Conservation (phyloP, 2,797 vertebrate genomes). For the Molossus alvarezi region DNA sequence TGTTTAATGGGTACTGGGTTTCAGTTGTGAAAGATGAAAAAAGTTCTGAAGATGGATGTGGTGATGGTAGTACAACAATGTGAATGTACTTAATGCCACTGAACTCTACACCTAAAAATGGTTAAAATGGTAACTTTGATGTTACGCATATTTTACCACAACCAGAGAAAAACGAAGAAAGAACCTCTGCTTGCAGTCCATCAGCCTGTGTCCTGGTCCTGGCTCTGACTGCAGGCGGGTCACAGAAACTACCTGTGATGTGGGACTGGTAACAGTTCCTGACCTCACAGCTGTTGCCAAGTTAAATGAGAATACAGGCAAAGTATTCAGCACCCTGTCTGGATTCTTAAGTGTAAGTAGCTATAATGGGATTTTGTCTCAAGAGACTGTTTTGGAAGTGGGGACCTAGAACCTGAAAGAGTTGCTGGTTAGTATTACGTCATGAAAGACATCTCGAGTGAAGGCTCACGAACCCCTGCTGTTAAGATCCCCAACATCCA, state of each 20-base stretch:
- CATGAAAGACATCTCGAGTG: not conserved
- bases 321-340: not conserved
- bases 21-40: constrained; percentile 14
- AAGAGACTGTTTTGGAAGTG: not conserved
- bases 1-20: not conserved
- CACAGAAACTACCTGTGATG: not conserved
- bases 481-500: not conserved
- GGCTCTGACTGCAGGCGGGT: not conserved
- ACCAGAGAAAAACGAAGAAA: not conserved
- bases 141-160: not conserved
- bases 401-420: not conserved
- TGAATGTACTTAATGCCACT: not conserved
- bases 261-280: fast-evolving
- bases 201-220: not conserved
- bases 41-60: not conserved
- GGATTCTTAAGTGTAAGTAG: not conserved
- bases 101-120: too few species aligned
- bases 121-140: not conserved
- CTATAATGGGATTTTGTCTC: not conserved
- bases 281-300: not conserved
- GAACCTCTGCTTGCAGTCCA: not conserved
- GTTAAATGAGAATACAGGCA: not conserved
- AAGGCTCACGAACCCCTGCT: not conserved
- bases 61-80: not conserved
- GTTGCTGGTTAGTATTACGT: not conserved